Evolutionary conservation across 2,113 vertebrate genomes (phyloP).

Genomic region (Rhinichthys klamathensis): DNA sequence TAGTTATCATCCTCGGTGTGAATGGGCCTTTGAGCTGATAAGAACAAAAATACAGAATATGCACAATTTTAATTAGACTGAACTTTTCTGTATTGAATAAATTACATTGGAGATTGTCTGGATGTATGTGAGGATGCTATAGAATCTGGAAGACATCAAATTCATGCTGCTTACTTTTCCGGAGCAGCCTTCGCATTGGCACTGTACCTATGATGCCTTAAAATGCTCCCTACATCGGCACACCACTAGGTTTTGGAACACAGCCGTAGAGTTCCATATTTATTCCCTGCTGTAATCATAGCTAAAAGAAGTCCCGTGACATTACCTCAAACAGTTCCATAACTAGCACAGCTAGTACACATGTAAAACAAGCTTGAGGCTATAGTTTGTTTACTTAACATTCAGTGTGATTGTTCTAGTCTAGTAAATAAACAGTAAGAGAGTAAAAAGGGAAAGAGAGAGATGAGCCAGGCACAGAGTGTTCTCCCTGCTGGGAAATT

Average conservation of each 20-base stretch:
- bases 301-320: neutral
- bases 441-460: conserved; percentile 8
- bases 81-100: neutral
- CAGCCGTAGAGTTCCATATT: neutral
- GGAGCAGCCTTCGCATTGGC: neutral
- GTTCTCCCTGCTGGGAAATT: conserved; percentile 69
- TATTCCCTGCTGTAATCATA: neutral
- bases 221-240: neutral
- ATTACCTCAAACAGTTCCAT: neutral
- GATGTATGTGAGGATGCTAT: too few species aligned
- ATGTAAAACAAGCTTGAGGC: conserved; percentile 16
- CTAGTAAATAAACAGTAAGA: conserved; percentile 10
- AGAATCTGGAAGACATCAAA: neutral
- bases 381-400: conserved; percentile 17
- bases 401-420: neutral
- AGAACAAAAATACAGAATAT: neutral
- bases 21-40: neutral
- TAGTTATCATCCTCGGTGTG: neutral
- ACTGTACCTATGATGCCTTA: neutral
- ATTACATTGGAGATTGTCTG: neutral
- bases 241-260: neutral
- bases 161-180: neutral
- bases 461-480: conserved; percentile 52
- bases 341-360: neutral
- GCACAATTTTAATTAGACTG: neutral